phyloP scores from a whole-genome alignment of 2,797 vertebrate genomes.

The Falco rusticolus region DNA sequence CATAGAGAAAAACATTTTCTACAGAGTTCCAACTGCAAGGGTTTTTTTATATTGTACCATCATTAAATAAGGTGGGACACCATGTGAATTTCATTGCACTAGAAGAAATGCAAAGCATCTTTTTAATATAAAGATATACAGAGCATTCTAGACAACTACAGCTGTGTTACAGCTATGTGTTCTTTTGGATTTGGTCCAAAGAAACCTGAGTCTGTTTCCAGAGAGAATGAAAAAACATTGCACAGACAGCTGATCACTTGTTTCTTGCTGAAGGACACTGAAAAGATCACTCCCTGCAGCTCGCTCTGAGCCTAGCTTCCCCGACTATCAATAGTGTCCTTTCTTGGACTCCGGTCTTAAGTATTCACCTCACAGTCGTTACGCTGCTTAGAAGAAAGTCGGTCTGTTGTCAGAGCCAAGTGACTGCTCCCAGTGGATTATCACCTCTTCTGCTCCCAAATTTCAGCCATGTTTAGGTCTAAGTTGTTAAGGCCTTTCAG shows the following conservation, averaged over 20 bases:
- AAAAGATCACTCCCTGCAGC: conserved; percentile 59
- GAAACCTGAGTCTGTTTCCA: conserved; percentile 86
- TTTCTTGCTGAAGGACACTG: conserved; percentile 63
- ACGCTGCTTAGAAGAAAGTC: conserved; percentile 47
- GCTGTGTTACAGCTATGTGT: conserved; percentile 86
- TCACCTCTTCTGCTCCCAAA: conserved; percentile 99
- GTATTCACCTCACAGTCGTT: conserved; percentile 49
- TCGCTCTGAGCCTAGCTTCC: conserved; percentile 50
- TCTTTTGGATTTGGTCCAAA: conserved; percentile 87
- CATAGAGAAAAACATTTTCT: conserved; percentile 78
- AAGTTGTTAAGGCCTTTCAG: conserved; percentile 91
- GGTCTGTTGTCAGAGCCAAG: conserved; percentile 55
- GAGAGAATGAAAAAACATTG: conserved; percentile 77
- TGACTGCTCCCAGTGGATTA: conserved; percentile 57
- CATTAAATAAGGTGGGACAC: conserved; percentile 82
- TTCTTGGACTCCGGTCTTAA: conserved; percentile 48
- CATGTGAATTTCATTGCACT: conserved; percentile 82
- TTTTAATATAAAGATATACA: conserved; percentile 84
- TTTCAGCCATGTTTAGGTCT: conserved; percentile 94
- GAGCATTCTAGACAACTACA: conserved; percentile 81
- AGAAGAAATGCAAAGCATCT: conserved; percentile 84
- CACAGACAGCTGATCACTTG: conserved; percentile 74
- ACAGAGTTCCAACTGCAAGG: conserved; percentile 75
- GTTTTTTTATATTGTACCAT: conserved; percentile 76
- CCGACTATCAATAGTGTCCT: conserved; percentile 22